Conservation (phyloP, 2,113 vertebrate species). For the Leptocoma aspasia region DNA sequence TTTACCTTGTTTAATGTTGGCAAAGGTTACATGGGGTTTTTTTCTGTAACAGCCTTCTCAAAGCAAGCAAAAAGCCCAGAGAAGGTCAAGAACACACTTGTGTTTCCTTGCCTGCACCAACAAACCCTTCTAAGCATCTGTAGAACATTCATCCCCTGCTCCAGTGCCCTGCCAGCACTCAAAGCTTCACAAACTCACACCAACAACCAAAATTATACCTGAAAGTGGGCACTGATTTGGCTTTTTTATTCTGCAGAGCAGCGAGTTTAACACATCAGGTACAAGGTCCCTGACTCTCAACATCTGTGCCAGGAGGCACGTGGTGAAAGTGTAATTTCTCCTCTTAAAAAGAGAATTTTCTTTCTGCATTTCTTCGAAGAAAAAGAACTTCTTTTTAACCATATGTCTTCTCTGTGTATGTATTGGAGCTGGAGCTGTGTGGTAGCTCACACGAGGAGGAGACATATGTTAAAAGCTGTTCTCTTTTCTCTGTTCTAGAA, state of each 20-base stretch:
- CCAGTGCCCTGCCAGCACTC: background rate
- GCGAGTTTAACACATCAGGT: background rate
- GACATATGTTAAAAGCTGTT: constrained; percentile 58
- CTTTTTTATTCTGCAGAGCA: background rate
- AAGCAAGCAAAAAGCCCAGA: background rate
- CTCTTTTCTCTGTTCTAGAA: constrained; percentile 33
- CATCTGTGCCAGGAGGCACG: background rate
- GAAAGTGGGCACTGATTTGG: background rate
- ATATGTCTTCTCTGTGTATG: constrained; percentile 22
- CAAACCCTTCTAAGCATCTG: background rate
- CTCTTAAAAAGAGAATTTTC: background rate
- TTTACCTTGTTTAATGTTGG: background rate
- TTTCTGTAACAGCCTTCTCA: background rate
- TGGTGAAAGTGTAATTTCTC: background rate
- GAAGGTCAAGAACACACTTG: background rate
- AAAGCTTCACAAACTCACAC: background rate
- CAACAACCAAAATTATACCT: background rate
- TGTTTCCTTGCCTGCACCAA: background rate
- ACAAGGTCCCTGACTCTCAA: background rate
- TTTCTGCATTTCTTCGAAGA: background rate
- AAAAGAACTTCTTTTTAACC: background rate
- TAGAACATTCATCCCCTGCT: background rate
- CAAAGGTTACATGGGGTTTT: background rate
- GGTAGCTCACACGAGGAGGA: constrained; percentile 19
- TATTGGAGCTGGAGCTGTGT: background rate